Evolutionary conservation across 2,113 vertebrate species (phyloP).

Genomic region (Anhinga anhinga): DNA sequence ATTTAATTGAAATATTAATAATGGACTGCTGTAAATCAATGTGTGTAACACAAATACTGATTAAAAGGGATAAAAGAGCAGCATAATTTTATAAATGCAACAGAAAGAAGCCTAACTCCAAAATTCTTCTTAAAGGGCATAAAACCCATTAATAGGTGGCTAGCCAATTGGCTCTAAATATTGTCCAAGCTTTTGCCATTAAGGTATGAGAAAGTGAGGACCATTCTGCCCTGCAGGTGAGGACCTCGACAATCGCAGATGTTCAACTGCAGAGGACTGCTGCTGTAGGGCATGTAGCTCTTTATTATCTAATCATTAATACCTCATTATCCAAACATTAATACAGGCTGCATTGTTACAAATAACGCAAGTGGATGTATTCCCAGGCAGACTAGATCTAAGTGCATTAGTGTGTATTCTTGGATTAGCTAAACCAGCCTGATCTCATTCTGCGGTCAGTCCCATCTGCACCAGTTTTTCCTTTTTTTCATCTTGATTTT

Average conservation of each 20-base stretch:
- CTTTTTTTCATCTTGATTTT: neutral
- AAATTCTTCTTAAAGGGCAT: neutral
- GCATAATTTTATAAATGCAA: neutral
- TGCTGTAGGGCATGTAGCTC: neutral
- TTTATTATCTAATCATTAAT: neutral
- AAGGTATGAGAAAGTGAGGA: neutral
- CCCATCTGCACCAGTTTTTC: rapidly evolving
- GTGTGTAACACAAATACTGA: neutral
- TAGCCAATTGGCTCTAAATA: neutral
- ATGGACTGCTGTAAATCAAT: neutral
- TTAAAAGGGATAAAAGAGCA: neutral
- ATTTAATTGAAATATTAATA: neutral
- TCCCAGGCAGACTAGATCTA: neutral
- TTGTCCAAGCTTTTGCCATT: neutral
- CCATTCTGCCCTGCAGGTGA: neutral
- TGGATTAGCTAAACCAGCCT: neutral
- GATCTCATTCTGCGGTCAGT: neutral
- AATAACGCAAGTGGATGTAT: neutral
- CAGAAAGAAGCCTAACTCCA: neutral
- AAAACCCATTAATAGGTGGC: neutral
- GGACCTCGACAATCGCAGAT: neutral
- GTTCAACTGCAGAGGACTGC: neutral
- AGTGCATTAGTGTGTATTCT: neutral
- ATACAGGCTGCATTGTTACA: neutral
- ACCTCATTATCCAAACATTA: neutral